Conservation (phyloP, 2,888 invertebrate genomes). For the Nomada goodeniana region DNA sequence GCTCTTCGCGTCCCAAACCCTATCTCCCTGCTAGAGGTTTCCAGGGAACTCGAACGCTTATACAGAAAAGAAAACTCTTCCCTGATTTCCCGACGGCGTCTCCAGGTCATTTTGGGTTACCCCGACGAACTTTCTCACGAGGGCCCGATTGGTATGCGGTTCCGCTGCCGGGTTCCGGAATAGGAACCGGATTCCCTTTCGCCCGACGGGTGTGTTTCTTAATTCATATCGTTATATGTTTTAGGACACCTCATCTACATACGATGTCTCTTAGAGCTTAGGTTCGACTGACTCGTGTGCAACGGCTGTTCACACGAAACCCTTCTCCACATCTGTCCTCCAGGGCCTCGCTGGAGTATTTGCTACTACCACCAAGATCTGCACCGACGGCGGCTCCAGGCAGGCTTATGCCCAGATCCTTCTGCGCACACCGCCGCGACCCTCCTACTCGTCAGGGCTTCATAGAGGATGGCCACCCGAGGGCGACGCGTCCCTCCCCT, state of each 20-base stretch:
- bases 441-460: slow-evolving; percentile 88
- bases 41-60: too few species aligned
- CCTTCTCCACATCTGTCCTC: slow-evolving; percentile 87
- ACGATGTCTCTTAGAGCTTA: slow-evolving; percentile 84
- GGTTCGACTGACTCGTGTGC: slow-evolving; percentile 87
- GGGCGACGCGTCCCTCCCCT: slow-evolving; percentile 70
- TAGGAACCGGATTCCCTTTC: too few species aligned
- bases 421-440: slow-evolving; percentile 67
- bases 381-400: slow-evolving; percentile 79
- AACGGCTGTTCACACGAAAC: slow-evolving; percentile 88
- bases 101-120: too few species aligned
- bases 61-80: too few species aligned
- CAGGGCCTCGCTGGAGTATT: slow-evolving; percentile 87
- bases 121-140: too few species aligned
- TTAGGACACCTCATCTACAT: slow-evolving; percentile 59
- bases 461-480: slow-evolving; percentile 72
- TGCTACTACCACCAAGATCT: slow-evolving; percentile 87
- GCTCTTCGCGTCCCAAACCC: too few species aligned
- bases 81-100: too few species aligned
- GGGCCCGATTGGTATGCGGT: too few species aligned
- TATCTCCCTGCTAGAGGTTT: too few species aligned
- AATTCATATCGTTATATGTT: slow-evolving; percentile 79
- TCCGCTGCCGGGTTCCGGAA: too few species aligned
- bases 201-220: slow-evolving; percentile 84
- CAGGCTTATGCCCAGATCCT: slow-evolving; percentile 82